Base-by-base conservation (phyloP, 1,140 invertebrate genomes). In the Drosophila busckii region DNA sequence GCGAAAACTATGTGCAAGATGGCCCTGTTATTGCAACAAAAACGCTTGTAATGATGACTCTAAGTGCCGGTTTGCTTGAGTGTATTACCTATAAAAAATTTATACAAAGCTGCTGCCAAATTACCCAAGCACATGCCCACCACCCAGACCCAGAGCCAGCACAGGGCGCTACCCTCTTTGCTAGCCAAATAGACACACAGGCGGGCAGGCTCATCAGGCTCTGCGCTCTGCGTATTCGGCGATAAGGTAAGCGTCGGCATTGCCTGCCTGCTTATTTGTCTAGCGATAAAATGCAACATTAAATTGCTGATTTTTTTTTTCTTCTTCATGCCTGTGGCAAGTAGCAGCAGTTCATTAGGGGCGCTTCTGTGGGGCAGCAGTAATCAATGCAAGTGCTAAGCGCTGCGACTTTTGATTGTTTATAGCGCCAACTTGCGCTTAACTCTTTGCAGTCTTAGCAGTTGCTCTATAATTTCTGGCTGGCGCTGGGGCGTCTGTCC, bases 41-140 rank as follows among this genome's bases (percentile, higher is more conserved):
- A 86, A 64, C 66, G 69, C 84, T 86, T 86, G 84, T 86, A 86
- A 86, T 86, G 84, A 86, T 86, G 80, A 83, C 78, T 86, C 76
- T 85, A 84, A 86, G 84, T 85, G 84, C 69, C 84, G 75, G n/a
- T 86, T 85, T 84, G 42, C 84, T 71, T 86, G 82, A 86, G 84
- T 86, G 80, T 82, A 86, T 86, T 80, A 86, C 84, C 84, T 86
- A 86, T 86, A 86, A 86, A 86, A 86, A 86, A 85, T 86, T 85
- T 86, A 85, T 84, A 85, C 70, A 78, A 76, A 75, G 63, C 65
- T 70, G 76, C 78, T 83, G 67, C 76, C 78, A 67, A 82, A 82
- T 82, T 82, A 67, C 61, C 56, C 65, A 37, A n/a, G 41, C 42
- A 56, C 53, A 42, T 59, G 31, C 56, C 62, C 52, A 66, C 71